Percentiles rank a stretch among this genome's conserved stretches.
phyloP scores from a whole-genome alignment of 2,797 vertebrate genomes.

The Halcyon badia region DNA sequence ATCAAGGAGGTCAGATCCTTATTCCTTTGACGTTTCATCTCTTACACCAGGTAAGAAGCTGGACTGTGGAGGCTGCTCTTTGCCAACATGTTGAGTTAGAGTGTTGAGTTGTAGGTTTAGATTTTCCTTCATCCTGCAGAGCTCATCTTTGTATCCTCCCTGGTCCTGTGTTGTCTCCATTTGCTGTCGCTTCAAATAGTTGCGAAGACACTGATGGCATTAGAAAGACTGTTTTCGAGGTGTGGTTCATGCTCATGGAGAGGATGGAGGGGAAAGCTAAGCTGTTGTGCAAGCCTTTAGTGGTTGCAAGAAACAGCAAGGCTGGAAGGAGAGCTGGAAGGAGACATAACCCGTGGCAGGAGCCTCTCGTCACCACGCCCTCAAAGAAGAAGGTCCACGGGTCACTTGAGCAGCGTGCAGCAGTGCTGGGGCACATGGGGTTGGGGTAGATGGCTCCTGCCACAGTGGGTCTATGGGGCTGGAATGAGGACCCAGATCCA shows the following conservation, averaged over 20 bases:
- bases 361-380: neutral
- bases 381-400: rapidly evolving
- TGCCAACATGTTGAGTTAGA: neutral
- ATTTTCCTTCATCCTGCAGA: neutral
- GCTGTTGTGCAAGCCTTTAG: neutral
- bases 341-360: neutral
- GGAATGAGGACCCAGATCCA: neutral
- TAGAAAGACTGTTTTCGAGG: neutral
- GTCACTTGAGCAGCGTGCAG: neutral
- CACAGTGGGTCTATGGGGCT: neutral
- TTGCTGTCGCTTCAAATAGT: neutral
- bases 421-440: rapidly evolving
- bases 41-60: neutral
- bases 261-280: neutral
- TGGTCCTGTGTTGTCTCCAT: neutral
- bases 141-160: neutral
- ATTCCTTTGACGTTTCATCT: neutral
- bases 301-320: neutral
- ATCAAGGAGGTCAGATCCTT: neutral
- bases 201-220: rapidly evolving
- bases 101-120: neutral
- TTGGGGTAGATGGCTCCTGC: rapidly evolving
- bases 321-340: neutral
- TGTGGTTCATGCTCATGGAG: neutral
- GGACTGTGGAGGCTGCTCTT: neutral